Base-by-base conservation (phyloP, 1,140 invertebrate species). In the Drosophila sproati region DNA sequence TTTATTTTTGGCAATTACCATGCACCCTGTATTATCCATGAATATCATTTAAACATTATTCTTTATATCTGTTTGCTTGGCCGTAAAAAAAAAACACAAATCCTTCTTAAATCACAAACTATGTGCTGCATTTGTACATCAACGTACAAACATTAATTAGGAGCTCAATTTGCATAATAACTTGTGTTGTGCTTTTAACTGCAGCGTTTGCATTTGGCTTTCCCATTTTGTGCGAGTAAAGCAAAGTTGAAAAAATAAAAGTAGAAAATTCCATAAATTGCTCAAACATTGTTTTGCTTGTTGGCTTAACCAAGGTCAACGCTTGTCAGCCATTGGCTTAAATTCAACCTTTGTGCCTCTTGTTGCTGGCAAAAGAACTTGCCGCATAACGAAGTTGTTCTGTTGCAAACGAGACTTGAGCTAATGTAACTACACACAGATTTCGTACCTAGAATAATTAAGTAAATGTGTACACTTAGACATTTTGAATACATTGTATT, bases 11-110 rank as follows among this genome's bases (percentile, higher is more conserved):
- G 82, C 82, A 73, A 77, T 73, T 82, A 54, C 64, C 72, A 72
- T 80, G 78, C 83, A 87, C 82, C 82, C 82, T 87, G 82, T 87
- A 80, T 88, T 77, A 83, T 80, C 82, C 82, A 80, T 70, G 68
- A 77, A 68, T 73, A 77, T 67, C 60, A 51, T 55, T 56, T 54
- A 51, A 73, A 47, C 48, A 63, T 8, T 51, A 31, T 55, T 3
- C 39, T 43, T n/a, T 66, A 8, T 41, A 54, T 48, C 20, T 20
- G 20, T 37, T 50, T 37, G 45, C 39, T 31, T 48, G 31, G 2
- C 10, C 2, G 6, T 29, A 51, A 45, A 20, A 20, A 20, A 12
- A 12, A 12, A 20, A 20, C 20, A 20, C 20, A 20, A 20, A 2
- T 20, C 20, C 20, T 20, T 20, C 20, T 20, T 20, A 59, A 12